Evolutionary conservation across 1,140 invertebrate species (phyloP).

Genomic region (Drosophila simulans): DNA sequence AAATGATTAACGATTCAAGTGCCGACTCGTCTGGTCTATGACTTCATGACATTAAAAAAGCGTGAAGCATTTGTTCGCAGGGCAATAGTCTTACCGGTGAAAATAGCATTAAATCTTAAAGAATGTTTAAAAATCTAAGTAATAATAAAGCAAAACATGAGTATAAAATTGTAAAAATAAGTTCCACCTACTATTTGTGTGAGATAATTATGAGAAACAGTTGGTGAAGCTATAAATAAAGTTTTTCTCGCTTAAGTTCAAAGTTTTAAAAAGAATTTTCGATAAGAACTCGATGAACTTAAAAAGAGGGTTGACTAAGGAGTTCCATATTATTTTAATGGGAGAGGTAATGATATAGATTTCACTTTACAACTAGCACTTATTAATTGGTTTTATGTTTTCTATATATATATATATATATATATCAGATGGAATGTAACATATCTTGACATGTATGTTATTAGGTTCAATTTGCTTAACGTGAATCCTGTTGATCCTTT

Average conservation of each 20-base stretch:
- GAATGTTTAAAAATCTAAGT: background rate
- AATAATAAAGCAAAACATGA: no score
- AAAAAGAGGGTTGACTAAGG: background rate
- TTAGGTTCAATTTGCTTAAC: background rate
- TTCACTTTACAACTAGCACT: no score
- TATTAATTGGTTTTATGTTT: background rate
- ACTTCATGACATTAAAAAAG: conserved; percentile 56
- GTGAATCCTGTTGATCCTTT: background rate
- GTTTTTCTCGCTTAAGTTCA: background rate
- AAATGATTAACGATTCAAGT: conserved; percentile 69
- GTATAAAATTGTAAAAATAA: background rate
- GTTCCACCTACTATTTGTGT: conserved; percentile 1
- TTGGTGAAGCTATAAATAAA: background rate
- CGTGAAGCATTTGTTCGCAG: conserved; percentile 33
- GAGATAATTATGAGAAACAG: background rate
- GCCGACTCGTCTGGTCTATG: conserved; percentile 27
- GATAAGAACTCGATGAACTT: no score
- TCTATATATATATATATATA: no score
- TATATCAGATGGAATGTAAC: no score
- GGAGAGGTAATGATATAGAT: no score
- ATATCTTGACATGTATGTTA: no score
- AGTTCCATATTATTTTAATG: background rate
- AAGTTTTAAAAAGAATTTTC: conserved; percentile 7
- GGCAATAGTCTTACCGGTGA: conserved; percentile 1
- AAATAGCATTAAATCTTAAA: background rate